These are phyloP conservation scores for Gambusia yucatana DNA, from an alignment of 2,797 vertebrate genomes.

Conservation along the genomic window DNA sequence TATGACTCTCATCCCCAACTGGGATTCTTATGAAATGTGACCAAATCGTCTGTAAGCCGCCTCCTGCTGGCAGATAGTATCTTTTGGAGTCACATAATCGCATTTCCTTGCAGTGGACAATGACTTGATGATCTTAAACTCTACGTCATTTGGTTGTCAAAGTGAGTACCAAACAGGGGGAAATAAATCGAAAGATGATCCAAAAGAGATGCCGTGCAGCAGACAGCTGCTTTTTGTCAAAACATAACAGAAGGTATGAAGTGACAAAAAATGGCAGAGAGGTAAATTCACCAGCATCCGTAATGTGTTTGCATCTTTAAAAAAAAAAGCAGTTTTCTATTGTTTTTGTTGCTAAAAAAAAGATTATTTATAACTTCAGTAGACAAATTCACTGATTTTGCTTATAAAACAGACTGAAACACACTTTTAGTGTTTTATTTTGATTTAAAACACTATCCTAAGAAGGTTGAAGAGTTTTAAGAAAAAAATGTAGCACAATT, in stretches of 20 bases:
- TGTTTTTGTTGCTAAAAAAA: not conserved
- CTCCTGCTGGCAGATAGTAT: not conserved
- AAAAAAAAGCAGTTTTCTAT: no score
- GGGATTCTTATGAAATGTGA: not conserved
- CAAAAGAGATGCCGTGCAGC: not conserved
- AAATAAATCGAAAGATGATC: not conserved
- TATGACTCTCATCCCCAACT: not conserved
- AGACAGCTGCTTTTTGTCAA: not conserved
- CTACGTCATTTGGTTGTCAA: not conserved
- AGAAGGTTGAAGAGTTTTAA: not conserved
- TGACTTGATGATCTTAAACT: not conserved
- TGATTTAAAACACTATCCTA: not conserved
- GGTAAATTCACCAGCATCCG: not conserved
- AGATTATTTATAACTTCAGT: not conserved
- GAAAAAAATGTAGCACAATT: not conserved
- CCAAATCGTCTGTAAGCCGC: not conserved
- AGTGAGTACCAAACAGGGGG: not conserved
- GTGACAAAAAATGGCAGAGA: not conserved
- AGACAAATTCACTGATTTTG: not conserved
- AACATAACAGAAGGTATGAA: not conserved
- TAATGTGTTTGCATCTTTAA: not conserved
- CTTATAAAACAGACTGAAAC: not conserved
- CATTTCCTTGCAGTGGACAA: not conserved
- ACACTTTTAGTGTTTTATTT: not conserved
- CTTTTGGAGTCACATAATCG: not conserved